These are phyloP conservation scores for Motacilla tschutschensis DNA, from an alignment of 2,113 vertebrate genomes.

Conservation along the genomic window DNA sequence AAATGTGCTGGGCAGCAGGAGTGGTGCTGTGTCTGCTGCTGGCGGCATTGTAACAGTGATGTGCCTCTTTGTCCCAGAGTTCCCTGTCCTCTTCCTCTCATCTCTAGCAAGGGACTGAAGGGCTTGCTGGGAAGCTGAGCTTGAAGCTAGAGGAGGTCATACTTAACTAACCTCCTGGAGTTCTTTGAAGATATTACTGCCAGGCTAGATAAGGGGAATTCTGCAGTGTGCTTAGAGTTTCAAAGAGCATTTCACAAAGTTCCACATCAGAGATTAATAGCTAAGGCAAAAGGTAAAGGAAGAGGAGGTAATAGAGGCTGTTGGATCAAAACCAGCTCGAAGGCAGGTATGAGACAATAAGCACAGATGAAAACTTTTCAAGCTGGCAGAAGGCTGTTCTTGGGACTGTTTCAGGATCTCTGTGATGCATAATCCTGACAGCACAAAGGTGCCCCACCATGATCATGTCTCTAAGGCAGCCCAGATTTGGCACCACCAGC, in stretches of 20 bases:
- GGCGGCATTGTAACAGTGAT: not conserved
- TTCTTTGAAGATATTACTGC: conserved; percentile 70
- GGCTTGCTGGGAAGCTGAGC: conserved; percentile 63
- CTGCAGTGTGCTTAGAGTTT: conserved; percentile 56
- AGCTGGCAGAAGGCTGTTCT: conserved; percentile 49
- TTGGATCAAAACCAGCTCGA: conserved; percentile 48
- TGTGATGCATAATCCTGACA: not conserved
- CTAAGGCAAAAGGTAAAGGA: conserved; percentile 62
- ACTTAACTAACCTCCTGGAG: conserved; percentile 69
- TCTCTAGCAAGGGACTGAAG: conserved; percentile 49
- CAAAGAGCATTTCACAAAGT: conserved; percentile 65
- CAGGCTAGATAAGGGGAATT: conserved; percentile 66
- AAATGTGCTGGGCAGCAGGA: conserved; percentile 19
- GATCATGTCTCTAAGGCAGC: not conserved
- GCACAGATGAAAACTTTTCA: conserved; percentile 54
- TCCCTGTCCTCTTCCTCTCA: conserved; percentile 3
- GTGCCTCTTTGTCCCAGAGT: conserved; percentile 34
- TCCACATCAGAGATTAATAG: conserved; percentile 64
- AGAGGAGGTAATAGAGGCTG: conserved; percentile 58
- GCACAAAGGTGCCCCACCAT: conserved; percentile 11
- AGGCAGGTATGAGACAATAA: conserved; percentile 56
- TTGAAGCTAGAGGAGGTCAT: conserved; percentile 67
- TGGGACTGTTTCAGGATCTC: conserved; percentile 31
- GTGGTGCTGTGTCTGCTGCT: not conserved
- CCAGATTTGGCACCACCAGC: not conserved